phyloP scores from a whole-genome alignment of 1,140 invertebrate species.

The Drosophila jambulina region DNA sequence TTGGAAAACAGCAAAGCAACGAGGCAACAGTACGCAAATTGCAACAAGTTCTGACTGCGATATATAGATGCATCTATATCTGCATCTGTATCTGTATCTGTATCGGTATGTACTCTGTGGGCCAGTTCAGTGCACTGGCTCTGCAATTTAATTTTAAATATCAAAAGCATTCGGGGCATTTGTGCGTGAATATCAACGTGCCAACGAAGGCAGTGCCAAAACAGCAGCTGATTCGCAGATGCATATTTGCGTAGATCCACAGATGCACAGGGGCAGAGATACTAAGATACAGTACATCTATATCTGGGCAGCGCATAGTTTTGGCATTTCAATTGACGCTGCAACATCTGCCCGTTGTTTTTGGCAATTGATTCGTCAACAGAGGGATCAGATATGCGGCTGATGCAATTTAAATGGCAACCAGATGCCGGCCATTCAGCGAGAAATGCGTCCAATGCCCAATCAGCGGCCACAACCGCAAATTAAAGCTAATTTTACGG shows the following conservation, averaged over 20 bases:
- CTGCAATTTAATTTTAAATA: conserved; percentile 50
- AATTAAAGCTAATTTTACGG: conserved; percentile 32
- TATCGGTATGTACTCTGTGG: background rate
- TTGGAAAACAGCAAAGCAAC: conserved; percentile 18
- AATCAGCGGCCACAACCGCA: conserved; percentile 23
- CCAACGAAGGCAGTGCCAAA: conserved; percentile 60
- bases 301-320: conserved; percentile 51
- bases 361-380: conserved; percentile 67
- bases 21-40: conserved; percentile 8
- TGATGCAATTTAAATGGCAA: conserved; percentile 62
- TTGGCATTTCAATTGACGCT: conserved; percentile 66
- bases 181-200: conserved; percentile 65
- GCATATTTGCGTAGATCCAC: conserved; percentile 24
- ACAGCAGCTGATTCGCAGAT: conserved; percentile 52
- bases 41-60: conserved; percentile 38
- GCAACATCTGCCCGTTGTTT: conserved; percentile 63
- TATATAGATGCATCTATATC: background rate
- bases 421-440: conserved; percentile 52
- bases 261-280: conserved; percentile 8
- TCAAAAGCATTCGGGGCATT: conserved; percentile 69
- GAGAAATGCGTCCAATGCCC: conserved; percentile 45
- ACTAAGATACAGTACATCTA: conserved; percentile 1
- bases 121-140: conserved; percentile 51
- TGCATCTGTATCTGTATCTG: background rate
- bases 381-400: conserved; percentile 14